Evolutionary conservation across 1,140 invertebrate genomes (phyloP).

Genomic region (Hyposmocoma kahamanoa): DNA sequence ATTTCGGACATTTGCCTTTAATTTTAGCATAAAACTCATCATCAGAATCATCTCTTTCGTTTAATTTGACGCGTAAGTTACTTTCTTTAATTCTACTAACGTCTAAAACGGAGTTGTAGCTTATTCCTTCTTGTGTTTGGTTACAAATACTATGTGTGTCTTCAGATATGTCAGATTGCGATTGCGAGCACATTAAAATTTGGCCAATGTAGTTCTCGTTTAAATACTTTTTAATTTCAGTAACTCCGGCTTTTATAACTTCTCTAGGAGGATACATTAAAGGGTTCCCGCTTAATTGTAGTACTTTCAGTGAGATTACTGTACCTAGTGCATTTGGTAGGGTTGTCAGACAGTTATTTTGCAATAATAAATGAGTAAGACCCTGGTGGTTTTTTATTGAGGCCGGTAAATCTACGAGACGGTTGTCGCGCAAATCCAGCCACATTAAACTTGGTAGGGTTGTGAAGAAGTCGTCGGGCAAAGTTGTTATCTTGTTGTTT

Average conservation of each 20-base stretch:
- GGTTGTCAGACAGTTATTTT: slow-evolving; percentile 72
- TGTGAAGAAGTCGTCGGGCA: slow-evolving; percentile 73
- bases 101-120: slow-evolving; percentile 52
- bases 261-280: slow-evolving; percentile 66
- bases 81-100: slow-evolving; percentile 24
- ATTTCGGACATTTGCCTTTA: slow-evolving; percentile 55
- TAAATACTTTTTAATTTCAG: slow-evolving; percentile 62
- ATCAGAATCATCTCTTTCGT: slow-evolving; percentile 36
- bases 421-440: slow-evolving; percentile 75
- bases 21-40: slow-evolving; percentile 40
- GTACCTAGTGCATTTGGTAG: slow-evolving; percentile 75
- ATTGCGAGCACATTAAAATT: slow-evolving; percentile 28
- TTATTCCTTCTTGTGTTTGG: slow-evolving; percentile 31
- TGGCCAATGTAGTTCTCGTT: slow-evolving; percentile 56
- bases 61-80: slow-evolving; percentile 41
- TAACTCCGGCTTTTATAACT: slow-evolving; percentile 61
- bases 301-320: slow-evolving; percentile 66
- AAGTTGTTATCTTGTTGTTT: slow-evolving; percentile 63
- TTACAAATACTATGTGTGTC: slow-evolving; percentile 20
- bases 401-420: slow-evolving; percentile 65
- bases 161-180: slow-evolving; percentile 30
- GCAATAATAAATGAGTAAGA: slow-evolving; percentile 74
- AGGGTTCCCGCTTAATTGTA: slow-evolving; percentile 73
- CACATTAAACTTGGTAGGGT: slow-evolving; percentile 69
- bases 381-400: slow-evolving; percentile 68